A percentile compares a stretch with the other conserved stretches of the same genome.
phyloP scores from a whole-genome alignment of 2,888 invertebrate genomes.

The Acleris literana region DNA sequence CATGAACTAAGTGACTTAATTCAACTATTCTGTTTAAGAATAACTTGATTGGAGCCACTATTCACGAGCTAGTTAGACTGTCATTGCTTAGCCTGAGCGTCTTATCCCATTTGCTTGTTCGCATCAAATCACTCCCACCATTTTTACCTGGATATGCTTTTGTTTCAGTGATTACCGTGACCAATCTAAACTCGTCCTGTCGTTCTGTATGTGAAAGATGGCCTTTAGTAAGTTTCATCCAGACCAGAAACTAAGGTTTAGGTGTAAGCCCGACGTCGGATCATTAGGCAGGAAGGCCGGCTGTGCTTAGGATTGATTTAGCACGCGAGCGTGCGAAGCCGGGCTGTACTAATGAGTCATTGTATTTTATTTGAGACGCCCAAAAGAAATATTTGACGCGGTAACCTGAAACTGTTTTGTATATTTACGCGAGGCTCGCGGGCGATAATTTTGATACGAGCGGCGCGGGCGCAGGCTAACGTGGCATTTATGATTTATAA shows the following conservation, averaged over 20 bases:
- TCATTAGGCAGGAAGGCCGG: constrained; percentile 11
- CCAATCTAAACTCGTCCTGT: no score
- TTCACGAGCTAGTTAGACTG: no score
- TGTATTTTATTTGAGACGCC: constrained; percentile 62
- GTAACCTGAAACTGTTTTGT: constrained; percentile 79
- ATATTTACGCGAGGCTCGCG: constrained; percentile 70
- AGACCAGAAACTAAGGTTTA: no score
- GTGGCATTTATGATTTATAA: constrained; percentile 82
- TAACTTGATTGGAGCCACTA: constrained; percentile 42
- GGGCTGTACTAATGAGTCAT: constrained; percentile 60
- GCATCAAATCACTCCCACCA: no score
- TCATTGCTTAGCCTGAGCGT: no score
- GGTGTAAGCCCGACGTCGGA: not conserved
- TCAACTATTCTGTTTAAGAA: constrained; percentile 49
- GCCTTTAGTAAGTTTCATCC: no score
- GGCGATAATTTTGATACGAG: constrained; percentile 77
- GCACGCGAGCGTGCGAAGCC: constrained; percentile 18
- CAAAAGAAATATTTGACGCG: constrained; percentile 70
- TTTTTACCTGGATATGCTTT: no score
- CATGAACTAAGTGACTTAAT: constrained; percentile 52
- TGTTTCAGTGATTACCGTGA: no score
- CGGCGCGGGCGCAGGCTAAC: constrained; percentile 65
- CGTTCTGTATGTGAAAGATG: no score
- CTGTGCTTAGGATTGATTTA: constrained; percentile 18
- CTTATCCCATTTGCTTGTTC: no score